Evolutionary conservation across 2,797 vertebrate genomes (phyloP).

Genomic region (Sebastes minor): DNA sequence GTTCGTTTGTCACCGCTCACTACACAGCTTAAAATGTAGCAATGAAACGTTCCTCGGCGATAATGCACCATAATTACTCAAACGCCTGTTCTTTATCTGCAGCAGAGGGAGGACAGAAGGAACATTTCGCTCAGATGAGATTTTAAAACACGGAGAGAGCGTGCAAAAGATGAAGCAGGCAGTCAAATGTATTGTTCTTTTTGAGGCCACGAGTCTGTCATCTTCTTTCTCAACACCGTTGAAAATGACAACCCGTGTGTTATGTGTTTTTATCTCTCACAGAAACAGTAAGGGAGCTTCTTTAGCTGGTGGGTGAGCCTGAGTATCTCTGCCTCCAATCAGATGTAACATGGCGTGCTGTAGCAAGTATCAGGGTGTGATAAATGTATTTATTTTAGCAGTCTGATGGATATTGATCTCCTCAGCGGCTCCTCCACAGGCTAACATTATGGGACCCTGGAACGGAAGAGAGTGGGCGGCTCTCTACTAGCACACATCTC

Average conservation of each 20-base stretch:
- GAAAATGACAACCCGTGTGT: constrained; percentile 10
- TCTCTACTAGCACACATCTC: constrained; percentile 38
- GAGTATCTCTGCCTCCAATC: constrained; percentile 51
- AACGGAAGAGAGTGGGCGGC: constrained; percentile 44
- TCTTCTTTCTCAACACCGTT: constrained; percentile 15
- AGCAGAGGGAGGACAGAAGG: constrained; percentile 73
- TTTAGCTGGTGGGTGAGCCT: constrained; percentile 3
- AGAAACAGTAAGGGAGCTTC: background rate
- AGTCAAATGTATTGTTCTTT: constrained; percentile 27
- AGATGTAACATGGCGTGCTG: constrained; percentile 45
- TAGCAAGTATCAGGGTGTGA: constrained; percentile 60
- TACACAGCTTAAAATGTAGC: constrained; percentile 79
- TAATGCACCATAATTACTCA: constrained; percentile 82
- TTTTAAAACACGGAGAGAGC: constrained; percentile 48
- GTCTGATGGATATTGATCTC: constrained; percentile 72
- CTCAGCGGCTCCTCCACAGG: constrained; percentile 39
- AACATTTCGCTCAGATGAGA: constrained; percentile 65
- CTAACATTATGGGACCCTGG: constrained; percentile 45
- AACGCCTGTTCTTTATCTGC: constrained; percentile 78
- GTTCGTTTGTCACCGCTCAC: constrained; percentile 79
- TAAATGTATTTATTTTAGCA: constrained; percentile 75
- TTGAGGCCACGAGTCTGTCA: constrained; percentile 14
- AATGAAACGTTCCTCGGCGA: constrained; percentile 76
- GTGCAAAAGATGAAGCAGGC: constrained; percentile 12
- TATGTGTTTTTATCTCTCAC: background rate